phyloP scores from a whole-genome alignment of 2,113 vertebrate species.

The Syrmaticus mikado region DNA sequence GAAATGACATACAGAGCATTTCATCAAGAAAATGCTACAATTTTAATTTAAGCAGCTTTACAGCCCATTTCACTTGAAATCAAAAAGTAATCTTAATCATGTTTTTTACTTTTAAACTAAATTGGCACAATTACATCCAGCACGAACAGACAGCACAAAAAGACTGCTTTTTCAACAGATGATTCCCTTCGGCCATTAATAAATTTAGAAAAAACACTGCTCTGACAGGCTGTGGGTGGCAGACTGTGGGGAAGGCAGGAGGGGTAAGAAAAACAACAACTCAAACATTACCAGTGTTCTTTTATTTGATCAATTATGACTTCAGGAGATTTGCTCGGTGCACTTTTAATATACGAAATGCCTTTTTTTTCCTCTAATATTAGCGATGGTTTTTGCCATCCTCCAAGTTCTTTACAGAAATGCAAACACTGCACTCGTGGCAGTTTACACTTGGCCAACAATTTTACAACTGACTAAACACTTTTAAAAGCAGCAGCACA shows the following conservation, averaged over 20 bases:
- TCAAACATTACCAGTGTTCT: neutral
- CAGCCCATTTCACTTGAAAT: conserved; percentile 62
- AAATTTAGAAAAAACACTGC: conserved; percentile 11
- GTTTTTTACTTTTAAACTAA: conserved; percentile 71
- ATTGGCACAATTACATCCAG: conserved; percentile 58
- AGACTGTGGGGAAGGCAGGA: no score
- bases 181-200: conserved; percentile 37
- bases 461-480: conserved; percentile 32
- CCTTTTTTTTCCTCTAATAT: neutral
- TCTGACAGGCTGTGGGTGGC: neutral
- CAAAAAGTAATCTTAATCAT: conserved; percentile 67
- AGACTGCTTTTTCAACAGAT: conserved; percentile 29
- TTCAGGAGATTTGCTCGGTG: neutral
- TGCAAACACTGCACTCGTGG: neutral
- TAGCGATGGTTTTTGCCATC: neutral
- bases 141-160: conserved; percentile 52
- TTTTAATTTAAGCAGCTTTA: conserved; percentile 67
- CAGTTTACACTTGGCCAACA: neutral
- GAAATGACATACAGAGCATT: conserved; percentile 23
- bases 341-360: neutral
- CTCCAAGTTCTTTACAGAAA: neutral
- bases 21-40: conserved; percentile 22
- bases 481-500: neutral
- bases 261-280: neutral
- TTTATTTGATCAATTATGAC: neutral